Percentiles rank a stretch among this genome's conserved stretches.
phyloP scores from a whole-genome alignment of 2,113 vertebrate species.

The Indicator indicator region DNA sequence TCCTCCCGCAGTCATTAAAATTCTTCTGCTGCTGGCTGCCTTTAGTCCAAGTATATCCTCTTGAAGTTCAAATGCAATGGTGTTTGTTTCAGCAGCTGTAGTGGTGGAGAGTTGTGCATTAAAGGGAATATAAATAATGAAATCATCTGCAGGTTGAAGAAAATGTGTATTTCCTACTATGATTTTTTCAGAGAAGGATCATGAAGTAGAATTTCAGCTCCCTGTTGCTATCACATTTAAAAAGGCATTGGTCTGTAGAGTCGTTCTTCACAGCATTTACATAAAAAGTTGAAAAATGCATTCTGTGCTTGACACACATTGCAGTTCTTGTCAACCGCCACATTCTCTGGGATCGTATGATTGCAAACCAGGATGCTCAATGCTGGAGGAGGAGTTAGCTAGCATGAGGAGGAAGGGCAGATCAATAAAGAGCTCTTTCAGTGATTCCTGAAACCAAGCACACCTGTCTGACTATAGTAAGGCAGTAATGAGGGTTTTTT shows the following conservation, averaged over 20 bases:
- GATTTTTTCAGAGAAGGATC: background rate
- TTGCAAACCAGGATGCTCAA: background rate
- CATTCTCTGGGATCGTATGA: background rate
- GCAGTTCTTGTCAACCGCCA: background rate
- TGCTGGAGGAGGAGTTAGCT: background rate
- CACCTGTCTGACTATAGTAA: background rate
- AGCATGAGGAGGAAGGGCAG: background rate
- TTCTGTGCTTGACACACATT: background rate
- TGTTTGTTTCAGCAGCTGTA: constrained; percentile 13
- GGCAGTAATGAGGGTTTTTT: fast-evolving
- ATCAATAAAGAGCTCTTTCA: background rate
- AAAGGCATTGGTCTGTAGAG: background rate
- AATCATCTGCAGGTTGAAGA: background rate
- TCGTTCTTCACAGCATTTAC: background rate
- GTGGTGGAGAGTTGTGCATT: background rate
- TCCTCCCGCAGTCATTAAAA: constrained; percentile 64
- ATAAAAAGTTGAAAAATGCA: background rate
- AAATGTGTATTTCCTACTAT: background rate
- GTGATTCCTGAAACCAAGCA: background rate
- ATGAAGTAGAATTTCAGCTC: background rate
- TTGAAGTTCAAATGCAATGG: constrained; percentile 10
- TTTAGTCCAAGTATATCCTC: constrained; percentile 30
- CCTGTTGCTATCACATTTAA: background rate
- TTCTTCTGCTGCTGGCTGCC: constrained; percentile 50
- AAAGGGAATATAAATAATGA: background rate